A percentile compares a stretch with the other conserved stretches of the same genome.
Conservation (phyloP, 92 coral and sea anemone genomes). For the Bergia puertoricense region DNA sequence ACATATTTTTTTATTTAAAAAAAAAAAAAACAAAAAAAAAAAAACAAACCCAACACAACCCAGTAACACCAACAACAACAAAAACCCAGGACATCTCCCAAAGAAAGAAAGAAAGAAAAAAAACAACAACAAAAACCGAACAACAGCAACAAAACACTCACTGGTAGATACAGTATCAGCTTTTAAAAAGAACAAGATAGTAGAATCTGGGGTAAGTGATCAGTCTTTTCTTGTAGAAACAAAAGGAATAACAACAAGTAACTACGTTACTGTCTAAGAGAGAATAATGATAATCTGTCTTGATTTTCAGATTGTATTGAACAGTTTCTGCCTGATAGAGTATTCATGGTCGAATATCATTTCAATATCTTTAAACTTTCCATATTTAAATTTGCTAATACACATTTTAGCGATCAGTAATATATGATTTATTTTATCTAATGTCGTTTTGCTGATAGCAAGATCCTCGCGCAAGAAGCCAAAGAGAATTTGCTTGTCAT, state of each 20-base stretch:
- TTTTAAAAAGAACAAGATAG: neutral
- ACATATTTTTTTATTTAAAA: no score
- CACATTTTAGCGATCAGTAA: neutral
- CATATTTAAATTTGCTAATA: neutral
- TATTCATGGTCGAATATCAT: neutral
- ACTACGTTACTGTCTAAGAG: neutral
- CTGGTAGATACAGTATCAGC: neutral
- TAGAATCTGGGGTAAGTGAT: neutral
- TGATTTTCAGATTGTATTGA: neutral
- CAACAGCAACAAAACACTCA: neutral
- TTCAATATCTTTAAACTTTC: neutral
- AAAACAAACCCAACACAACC: neutral
- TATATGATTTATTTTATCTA: neutral
- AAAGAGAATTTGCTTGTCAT: neutral
- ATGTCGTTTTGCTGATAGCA: neutral
- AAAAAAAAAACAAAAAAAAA: neutral
- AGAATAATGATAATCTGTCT: neutral
- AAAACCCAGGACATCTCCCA: neutral
- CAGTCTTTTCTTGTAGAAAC: neutral
- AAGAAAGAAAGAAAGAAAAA: neutral
- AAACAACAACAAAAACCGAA: neutral
- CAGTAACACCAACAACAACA: neutral
- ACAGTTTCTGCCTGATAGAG: neutral
- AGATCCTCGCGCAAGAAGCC: neutral
- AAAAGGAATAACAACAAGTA: neutral